Conservation (phyloP, 2,888 invertebrate genomes). For the Polydrusus cervinus region DNA sequence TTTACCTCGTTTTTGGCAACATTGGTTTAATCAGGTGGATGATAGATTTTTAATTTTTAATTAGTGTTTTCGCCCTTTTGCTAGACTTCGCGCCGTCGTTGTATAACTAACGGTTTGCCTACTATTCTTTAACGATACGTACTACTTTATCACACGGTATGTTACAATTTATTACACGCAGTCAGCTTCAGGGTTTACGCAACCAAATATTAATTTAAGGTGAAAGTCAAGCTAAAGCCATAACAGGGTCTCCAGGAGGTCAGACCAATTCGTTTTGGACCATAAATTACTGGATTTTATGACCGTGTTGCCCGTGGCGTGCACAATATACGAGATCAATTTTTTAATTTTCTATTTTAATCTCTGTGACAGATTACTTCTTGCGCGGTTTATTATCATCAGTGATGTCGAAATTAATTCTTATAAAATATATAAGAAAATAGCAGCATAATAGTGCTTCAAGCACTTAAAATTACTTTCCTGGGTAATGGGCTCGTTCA, state of each 20-base stretch:
- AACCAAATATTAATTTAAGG: constrained; percentile 53
- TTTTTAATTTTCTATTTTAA: constrained; percentile 46
- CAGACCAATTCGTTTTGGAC: constrained; percentile 50
- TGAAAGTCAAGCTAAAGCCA: constrained; percentile 52
- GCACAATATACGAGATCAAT: constrained; percentile 40
- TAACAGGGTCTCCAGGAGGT: constrained; percentile 46
- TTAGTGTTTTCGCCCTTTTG: no score
- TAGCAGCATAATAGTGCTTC: no score
- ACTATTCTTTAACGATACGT: no score
- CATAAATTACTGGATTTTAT: constrained; percentile 50
- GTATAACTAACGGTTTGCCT: no score
- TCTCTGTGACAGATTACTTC: constrained; percentile 22
- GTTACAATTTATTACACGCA: neutral
- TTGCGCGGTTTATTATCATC: neutral
- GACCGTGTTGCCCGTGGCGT: constrained; percentile 21
- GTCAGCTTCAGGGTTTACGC: constrained; percentile 43
- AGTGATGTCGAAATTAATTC: neutral
- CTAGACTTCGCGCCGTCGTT: no score
- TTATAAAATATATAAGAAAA: no score
- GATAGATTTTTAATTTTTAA: no score
- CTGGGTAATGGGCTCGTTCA: no score
- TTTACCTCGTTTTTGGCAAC: no score
- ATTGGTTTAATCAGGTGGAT: no score
- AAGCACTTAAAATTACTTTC: no score
- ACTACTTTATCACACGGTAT: constrained; percentile 5